Conservation (phyloP, 2,113 vertebrate species). For the Nanorana parkeri region DNA sequence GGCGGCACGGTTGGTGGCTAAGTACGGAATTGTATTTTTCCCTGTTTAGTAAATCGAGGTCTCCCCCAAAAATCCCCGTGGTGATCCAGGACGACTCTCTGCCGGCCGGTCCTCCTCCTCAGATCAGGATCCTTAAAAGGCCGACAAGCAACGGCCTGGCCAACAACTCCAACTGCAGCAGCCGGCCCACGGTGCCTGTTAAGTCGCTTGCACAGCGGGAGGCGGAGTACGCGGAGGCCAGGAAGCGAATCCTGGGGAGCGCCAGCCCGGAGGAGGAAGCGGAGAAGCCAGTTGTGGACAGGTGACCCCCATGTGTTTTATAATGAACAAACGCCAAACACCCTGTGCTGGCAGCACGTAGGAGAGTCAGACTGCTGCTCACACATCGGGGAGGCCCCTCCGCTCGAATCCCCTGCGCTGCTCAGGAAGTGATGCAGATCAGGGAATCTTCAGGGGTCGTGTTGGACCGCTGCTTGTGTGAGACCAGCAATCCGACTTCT, state of each 20-base stretch:
- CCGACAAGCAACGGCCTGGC: constrained; percentile 90
- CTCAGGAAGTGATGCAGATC: not conserved
- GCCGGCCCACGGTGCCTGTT: constrained; percentile 83
- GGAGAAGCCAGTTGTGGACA: constrained; percentile 88
- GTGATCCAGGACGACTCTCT: constrained; percentile 94
- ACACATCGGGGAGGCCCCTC: too few species aligned
- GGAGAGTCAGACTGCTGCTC: too few species aligned
- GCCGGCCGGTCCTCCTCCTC: constrained; percentile 86
- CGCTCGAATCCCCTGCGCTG: too few species aligned
- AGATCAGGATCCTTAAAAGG: constrained; percentile 96
- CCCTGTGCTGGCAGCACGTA: too few species aligned
- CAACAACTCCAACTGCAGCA: constrained; percentile 76
- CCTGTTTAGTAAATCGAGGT: constrained; percentile 81
- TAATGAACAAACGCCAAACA: too few species aligned
- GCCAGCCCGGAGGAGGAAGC: constrained; percentile 91
- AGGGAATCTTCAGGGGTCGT: too few species aligned
- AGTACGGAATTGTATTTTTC: constrained; percentile 10
- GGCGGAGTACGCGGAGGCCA: constrained; percentile 94
- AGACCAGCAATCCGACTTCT: too few species aligned
- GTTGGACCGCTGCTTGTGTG: too few species aligned
- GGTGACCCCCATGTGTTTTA: too few species aligned
- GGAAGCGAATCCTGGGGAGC: constrained; percentile 93
- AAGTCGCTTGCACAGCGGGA: constrained; percentile 95
- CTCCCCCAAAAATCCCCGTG: constrained; percentile 86
- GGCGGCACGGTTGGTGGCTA: too few species aligned